A percentile compares a stretch with the other conserved stretches of the same genome.
phyloP scores from a whole-genome alignment of 2,113 vertebrate species.

The Taxidea taxus region DNA sequence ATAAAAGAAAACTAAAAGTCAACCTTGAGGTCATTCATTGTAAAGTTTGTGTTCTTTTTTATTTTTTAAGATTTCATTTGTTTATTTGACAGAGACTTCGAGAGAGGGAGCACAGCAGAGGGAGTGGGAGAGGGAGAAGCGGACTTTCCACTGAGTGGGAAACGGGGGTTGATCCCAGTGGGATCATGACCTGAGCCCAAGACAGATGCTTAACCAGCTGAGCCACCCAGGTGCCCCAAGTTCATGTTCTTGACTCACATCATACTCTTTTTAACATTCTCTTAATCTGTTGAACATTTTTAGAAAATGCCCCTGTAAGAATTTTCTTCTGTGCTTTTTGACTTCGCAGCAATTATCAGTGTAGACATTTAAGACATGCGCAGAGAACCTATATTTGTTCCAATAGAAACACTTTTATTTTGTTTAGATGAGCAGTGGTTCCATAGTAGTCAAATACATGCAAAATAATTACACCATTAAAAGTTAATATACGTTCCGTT shows the following conservation, averaged over 20 bases:
- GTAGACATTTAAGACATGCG: not conserved
- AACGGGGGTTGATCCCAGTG: too few species aligned
- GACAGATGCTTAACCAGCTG: too few species aligned
- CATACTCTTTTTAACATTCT: not conserved
- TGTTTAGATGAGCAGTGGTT: not conserved
- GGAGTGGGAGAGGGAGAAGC: too few species aligned
- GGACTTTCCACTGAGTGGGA: too few species aligned
- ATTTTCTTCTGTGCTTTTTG: not conserved
- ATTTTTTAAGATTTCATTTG: too few species aligned
- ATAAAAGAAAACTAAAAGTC: not conserved
- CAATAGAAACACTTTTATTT: not conserved
- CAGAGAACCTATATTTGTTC: not conserved
- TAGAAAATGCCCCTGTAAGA: not conserved
- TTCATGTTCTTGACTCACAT: not conserved
- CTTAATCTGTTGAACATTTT: not conserved
- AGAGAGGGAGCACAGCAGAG: too few species aligned
- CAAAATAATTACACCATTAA: not conserved
- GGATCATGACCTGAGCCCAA: too few species aligned
- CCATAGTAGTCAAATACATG: not conserved
- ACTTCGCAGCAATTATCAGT: not conserved
- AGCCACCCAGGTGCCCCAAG: too few species aligned
- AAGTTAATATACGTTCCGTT: not conserved
- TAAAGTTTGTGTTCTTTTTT: not conserved
- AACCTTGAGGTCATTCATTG: not conserved
- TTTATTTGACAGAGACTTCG: too few species aligned